These are phyloP conservation scores for Genyomyrus donnyi DNA, from an alignment of 2,113 vertebrate genomes.

Conservation along the genomic window DNA sequence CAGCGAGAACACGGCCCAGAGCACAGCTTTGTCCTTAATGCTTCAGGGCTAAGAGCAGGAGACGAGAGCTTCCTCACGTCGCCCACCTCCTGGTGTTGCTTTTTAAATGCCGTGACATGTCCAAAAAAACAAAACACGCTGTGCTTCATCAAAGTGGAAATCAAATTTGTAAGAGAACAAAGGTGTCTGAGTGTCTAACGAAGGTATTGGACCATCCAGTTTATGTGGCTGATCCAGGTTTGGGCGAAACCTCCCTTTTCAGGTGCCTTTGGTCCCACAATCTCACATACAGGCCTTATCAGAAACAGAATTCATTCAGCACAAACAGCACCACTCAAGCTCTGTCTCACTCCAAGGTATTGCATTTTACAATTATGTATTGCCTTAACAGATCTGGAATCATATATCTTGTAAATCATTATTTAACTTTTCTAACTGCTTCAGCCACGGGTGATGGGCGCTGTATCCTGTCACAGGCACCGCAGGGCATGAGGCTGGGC, in stretches of 20 bases:
- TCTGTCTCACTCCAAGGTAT: background rate
- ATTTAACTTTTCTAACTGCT: background rate
- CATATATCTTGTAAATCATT: background rate
- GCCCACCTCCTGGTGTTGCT: background rate
- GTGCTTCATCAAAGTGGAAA: background rate
- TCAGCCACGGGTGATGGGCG: background rate
- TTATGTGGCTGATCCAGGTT: background rate
- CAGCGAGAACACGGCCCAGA: background rate
- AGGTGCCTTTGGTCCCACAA: background rate
- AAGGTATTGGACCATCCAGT: background rate
- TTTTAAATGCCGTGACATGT: background rate
- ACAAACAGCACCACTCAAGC: background rate
- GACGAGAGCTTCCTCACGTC: background rate
- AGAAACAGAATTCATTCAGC: background rate
- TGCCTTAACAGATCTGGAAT: background rate
- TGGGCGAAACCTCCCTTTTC: background rate
- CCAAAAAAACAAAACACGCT: background rate
- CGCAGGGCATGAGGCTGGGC: background rate
- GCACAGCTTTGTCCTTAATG: background rate
- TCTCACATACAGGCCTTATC: background rate
- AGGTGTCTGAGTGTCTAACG: background rate
- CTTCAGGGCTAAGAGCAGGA: background rate
- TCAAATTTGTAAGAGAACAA: background rate
- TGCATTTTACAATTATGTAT: background rate
- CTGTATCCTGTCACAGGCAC: background rate